phyloP scores from a whole-genome alignment of 1,140 invertebrate species.

The Pachypeltis micranthus region DNA sequence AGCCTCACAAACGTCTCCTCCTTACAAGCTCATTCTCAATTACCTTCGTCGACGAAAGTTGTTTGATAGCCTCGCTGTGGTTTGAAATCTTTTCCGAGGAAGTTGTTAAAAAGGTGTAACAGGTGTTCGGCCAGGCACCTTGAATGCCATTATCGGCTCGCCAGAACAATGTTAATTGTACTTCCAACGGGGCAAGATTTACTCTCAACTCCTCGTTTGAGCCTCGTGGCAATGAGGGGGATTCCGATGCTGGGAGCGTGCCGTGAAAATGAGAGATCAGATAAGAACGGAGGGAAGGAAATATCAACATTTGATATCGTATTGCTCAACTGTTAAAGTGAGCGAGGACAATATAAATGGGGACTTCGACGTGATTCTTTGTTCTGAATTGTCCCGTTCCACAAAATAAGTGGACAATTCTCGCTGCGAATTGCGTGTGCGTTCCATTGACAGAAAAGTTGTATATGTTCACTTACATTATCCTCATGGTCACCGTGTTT shows the following conservation, averaged over 20 bases:
- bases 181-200: background rate
- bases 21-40: too few relatives aligned
- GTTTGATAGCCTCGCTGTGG: too few relatives aligned
- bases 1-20: too few relatives aligned
- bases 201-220: background rate
- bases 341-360: too few relatives aligned
- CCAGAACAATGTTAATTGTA: slow-evolving; percentile 2
- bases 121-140: background rate
- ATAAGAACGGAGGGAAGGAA: background rate
- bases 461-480: too few relatives aligned
- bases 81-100: background rate
- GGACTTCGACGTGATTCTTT: too few relatives aligned
- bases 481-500: too few relatives aligned
- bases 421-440: too few relatives aligned
- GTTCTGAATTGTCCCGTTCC: too few relatives aligned
- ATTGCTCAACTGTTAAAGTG: background rate
- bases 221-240: background rate
- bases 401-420: too few relatives aligned
- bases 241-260: slow-evolving; percentile 7
- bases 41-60: too few relatives aligned
- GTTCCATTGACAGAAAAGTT: too few relatives aligned
- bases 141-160: background rate
- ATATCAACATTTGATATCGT: background rate
- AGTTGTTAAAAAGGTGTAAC: background rate
- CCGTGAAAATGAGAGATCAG: background rate